phyloP scores from a whole-genome alignment of 2,888 invertebrate species.

The Frankliniella intonsa region DNA sequence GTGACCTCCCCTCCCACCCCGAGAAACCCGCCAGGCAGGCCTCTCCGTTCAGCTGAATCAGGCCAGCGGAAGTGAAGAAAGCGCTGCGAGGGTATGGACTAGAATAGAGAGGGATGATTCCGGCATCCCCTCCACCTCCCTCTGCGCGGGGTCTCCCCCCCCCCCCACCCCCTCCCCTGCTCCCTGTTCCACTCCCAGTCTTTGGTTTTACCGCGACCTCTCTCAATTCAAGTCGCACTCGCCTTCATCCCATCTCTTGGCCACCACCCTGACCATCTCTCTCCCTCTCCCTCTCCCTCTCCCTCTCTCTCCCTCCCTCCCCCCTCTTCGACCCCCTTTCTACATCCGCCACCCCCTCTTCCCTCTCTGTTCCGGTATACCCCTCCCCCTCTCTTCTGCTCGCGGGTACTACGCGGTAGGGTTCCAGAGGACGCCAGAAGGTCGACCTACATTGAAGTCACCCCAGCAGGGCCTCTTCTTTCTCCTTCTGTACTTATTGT shows the following conservation, averaged over 20 bases:
- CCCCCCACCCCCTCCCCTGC: background rate
- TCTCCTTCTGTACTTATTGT: background rate
- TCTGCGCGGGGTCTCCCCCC: background rate
- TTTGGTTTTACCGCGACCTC: background rate
- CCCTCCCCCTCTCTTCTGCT: too few relatives aligned
- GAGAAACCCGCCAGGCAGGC: too few relatives aligned
- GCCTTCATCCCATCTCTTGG: background rate
- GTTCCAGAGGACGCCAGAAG: background rate
- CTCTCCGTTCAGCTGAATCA: too few relatives aligned
- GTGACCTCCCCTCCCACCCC: too few relatives aligned
- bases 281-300: background rate
- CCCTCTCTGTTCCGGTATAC: background rate
- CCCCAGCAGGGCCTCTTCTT: background rate
- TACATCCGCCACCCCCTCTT: background rate
- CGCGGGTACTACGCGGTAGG: background rate
- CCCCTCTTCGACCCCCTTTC: background rate
- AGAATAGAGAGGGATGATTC: too few relatives aligned
- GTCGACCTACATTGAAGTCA: background rate
- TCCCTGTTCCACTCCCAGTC: background rate
- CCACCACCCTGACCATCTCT: background rate
- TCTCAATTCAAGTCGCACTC: background rate
- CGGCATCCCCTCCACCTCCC: too few relatives aligned
- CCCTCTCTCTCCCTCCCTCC: background rate
- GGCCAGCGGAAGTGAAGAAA: too few relatives aligned
- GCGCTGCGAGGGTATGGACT: too few relatives aligned